Conservation (phyloP, 2,113 vertebrate species). For the Vombatus ursinus region DNA sequence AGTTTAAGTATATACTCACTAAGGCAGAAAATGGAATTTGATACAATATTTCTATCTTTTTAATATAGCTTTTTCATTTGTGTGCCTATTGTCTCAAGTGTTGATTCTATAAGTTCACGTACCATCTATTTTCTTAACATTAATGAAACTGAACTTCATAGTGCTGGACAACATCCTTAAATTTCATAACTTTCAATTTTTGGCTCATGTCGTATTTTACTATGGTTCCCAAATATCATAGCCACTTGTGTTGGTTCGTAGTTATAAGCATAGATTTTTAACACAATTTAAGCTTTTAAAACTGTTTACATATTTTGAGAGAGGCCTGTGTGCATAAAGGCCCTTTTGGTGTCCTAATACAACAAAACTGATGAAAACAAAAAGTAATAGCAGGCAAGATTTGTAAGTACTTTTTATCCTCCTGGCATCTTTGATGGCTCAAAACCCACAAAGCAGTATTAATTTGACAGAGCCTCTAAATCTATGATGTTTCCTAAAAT, state of each 20-base stretch:
- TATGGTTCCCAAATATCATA: slow-evolving; percentile 74
- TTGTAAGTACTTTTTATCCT: slow-evolving; percentile 82
- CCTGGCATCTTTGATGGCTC: slow-evolving; percentile 82
- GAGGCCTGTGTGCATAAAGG: slow-evolving; percentile 77
- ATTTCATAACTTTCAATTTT: slow-evolving; percentile 68
- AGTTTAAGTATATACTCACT: neutral
- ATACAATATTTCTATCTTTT: slow-evolving; percentile 50
- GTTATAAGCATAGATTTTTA: slow-evolving; percentile 69
- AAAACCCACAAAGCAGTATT: slow-evolving; percentile 88
- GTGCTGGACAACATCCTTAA: slow-evolving; percentile 76
- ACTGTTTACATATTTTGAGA: slow-evolving; percentile 76
- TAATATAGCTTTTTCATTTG: slow-evolving; percentile 60
- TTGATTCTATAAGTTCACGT: slow-evolving; percentile 69
- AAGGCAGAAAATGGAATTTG: neutral
- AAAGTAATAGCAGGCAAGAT: slow-evolving; percentile 78
- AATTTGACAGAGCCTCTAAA: too few relatives aligned
- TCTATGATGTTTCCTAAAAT: too few relatives aligned
- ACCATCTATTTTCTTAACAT: slow-evolving; percentile 8
- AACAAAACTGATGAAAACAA: slow-evolving; percentile 77
- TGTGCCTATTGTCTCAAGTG: slow-evolving; percentile 61
- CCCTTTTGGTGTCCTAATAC: slow-evolving; percentile 79
- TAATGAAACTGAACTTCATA: slow-evolving; percentile 57
- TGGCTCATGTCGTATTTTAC: slow-evolving; percentile 72
- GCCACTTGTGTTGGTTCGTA: slow-evolving; percentile 74
- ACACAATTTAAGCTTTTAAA: slow-evolving; percentile 74